These are phyloP conservation scores for Catocala sponsa DNA, from an alignment of 2,888 invertebrate species.

Conservation along the genomic window DNA sequence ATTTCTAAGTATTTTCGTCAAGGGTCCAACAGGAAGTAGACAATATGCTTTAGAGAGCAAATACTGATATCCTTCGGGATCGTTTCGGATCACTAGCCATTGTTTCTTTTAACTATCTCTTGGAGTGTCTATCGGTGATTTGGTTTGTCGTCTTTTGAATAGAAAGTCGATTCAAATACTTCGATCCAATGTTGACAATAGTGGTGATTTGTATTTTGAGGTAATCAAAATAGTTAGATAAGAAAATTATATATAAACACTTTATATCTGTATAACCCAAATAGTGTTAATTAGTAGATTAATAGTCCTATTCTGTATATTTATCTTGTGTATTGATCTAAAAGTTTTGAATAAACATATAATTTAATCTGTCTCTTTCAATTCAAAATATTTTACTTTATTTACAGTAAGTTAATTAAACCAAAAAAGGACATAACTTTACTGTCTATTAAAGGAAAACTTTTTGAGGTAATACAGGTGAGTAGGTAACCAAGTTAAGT, in stretches of 20 bases:
- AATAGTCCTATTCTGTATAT: too few species aligned
- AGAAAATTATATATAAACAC: too few species aligned
- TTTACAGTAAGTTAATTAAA: background rate
- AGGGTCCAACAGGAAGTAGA: constrained; percentile 53
- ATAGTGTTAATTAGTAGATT: too few species aligned
- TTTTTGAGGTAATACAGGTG: background rate
- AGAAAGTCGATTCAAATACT: background rate
- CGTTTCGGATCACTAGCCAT: constrained; percentile 27
- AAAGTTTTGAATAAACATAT: too few species aligned
- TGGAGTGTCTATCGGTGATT: constrained; percentile 5
- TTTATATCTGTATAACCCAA: too few species aligned
- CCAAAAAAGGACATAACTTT: background rate
- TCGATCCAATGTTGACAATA: background rate
- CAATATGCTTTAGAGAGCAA: constrained; percentile 52
- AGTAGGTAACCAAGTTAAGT: constrained; percentile 15
- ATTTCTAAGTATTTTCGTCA: constrained; percentile 69
- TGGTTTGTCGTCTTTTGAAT: constrained; percentile 2
- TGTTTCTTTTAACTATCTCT: constrained; percentile 37
- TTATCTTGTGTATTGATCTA: too few species aligned
- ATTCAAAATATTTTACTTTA: too few species aligned
- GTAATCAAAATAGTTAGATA: too few species aligned
- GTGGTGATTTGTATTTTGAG: too few species aligned
- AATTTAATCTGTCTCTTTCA: too few species aligned
- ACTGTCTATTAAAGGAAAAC: background rate
- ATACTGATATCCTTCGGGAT: constrained; percentile 46